These are phyloP conservation scores for Drosophila pectinifera DNA, from an alignment of 1,140 invertebrate species.

Conservation along the genomic window DNA sequence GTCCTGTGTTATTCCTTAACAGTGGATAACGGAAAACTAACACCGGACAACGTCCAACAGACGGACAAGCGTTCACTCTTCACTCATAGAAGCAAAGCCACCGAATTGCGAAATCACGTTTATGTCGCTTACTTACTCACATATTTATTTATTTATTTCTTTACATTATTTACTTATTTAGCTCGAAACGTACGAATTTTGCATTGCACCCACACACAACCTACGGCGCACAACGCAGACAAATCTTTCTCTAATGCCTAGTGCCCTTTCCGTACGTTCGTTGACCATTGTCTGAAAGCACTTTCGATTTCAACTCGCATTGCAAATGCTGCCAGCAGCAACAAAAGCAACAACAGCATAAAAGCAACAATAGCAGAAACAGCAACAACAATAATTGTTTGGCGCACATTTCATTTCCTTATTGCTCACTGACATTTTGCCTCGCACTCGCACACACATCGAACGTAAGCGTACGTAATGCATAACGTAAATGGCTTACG, in stretches of 20 bases:
- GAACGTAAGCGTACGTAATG: slow-evolving; percentile 29
- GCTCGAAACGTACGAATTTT: background rate
- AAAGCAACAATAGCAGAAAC: slow-evolving; percentile 27
- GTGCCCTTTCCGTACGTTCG: slow-evolving; percentile 49
- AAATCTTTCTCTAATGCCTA: slow-evolving; percentile 36
- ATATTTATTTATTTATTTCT: slow-evolving; percentile 2
- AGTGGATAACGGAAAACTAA: background rate
- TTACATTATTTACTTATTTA: slow-evolving; percentile 1
- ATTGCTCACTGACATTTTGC: slow-evolving; percentile 82
- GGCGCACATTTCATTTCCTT: slow-evolving; percentile 83
- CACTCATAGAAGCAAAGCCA: slow-evolving; percentile 15
- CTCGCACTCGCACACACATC: slow-evolving; percentile 42
- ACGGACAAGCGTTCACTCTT: slow-evolving; percentile 2
- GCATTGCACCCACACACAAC: slow-evolving; percentile 22
- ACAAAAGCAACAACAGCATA: slow-evolving; percentile 26
- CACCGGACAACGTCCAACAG: background rate
- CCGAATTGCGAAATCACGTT: slow-evolving; percentile 10
- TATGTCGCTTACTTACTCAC: background rate
- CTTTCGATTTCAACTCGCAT: slow-evolving; percentile 59
- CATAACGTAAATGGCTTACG: slow-evolving; percentile 66
- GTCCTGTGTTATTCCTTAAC: too few relatives aligned
- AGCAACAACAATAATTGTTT: slow-evolving; percentile 74
- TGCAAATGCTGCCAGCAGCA: slow-evolving; percentile 16
- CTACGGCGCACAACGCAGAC: background rate
- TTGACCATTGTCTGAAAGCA: slow-evolving; percentile 53